Evolutionary conservation across 2,113 vertebrate genomes (phyloP).

Genomic region (Dipodomys merriami): DNA sequence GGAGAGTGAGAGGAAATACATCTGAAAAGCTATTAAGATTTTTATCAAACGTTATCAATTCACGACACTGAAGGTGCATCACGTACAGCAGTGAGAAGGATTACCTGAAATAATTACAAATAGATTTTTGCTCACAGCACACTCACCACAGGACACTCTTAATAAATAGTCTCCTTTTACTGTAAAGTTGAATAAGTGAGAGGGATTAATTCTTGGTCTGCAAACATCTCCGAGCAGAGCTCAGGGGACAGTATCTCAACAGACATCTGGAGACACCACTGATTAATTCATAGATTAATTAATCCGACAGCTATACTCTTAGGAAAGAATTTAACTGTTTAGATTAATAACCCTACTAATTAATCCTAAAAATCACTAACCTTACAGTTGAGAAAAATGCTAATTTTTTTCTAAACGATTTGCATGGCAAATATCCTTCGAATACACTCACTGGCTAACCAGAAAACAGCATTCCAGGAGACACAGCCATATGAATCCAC

Average conservation of each 20-base stretch:
- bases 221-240: slow-evolving; percentile 67
- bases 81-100: slow-evolving; percentile 70
- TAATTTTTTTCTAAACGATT: slow-evolving; percentile 77
- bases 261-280: slow-evolving; percentile 84
- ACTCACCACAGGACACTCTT: slow-evolving; percentile 44
- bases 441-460: slow-evolving; percentile 47
- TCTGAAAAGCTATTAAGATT: slow-evolving; percentile 79
- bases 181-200: slow-evolving; percentile 65
- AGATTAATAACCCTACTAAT: slow-evolving; percentile 87
- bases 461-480: background rate
- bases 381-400: slow-evolving; percentile 74
- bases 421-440: slow-evolving; percentile 72
- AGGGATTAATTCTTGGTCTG: slow-evolving; percentile 75
- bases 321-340: slow-evolving; percentile 86
- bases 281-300: slow-evolving; percentile 87
- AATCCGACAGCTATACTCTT: slow-evolving; percentile 84
- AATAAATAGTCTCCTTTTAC: slow-evolving; percentile 72
- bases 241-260: slow-evolving; percentile 81
- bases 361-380: slow-evolving; percentile 84
- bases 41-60: slow-evolving; percentile 76
- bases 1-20: slow-evolving; percentile 37
- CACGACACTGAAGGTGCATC: slow-evolving; percentile 43
- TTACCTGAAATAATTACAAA: slow-evolving; percentile 77
- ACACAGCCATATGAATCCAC: background rate
- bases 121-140: slow-evolving; percentile 77